phyloP scores from a whole-genome alignment of 2,113 vertebrate species.

The Gymnorhina tibicen region DNA sequence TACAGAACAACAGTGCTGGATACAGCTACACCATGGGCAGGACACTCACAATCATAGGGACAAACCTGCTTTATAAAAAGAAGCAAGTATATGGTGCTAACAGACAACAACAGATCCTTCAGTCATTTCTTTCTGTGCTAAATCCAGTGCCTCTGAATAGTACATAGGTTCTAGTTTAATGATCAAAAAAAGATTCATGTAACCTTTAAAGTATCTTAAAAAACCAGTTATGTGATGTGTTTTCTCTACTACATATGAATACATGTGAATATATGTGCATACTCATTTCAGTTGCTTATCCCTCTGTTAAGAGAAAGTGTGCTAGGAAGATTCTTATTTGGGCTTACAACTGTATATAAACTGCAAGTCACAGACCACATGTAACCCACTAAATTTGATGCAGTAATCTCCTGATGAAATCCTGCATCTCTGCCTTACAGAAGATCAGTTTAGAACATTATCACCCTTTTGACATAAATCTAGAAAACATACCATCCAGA shows the following conservation, averaged over 20 bases:
- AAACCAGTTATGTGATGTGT: not conserved
- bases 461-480: not conserved
- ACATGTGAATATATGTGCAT: not conserved
- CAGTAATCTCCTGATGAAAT: not conserved
- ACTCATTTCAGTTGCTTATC: not conserved
- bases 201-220: not conserved
- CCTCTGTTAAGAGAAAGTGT: not conserved
- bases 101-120: not conserved
- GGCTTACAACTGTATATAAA: not conserved
- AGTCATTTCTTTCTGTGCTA: not conserved
- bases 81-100: not conserved
- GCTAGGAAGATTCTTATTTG: not conserved
- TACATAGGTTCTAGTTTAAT: not conserved
- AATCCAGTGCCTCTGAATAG: not conserved
- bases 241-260: too few relatives aligned
- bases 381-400: not conserved
- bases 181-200: not conserved
- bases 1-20: not conserved
- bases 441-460: not conserved
- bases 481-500: not conserved
- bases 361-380: not conserved
- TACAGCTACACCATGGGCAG: not conserved
- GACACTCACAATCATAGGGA: fast-evolving
- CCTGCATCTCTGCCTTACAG: not conserved
- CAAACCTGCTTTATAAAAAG: not conserved